These are phyloP conservation scores for Latrodectus geometricus DNA, from an alignment of 1,140 invertebrate species.

Conservation along the genomic window DNA sequence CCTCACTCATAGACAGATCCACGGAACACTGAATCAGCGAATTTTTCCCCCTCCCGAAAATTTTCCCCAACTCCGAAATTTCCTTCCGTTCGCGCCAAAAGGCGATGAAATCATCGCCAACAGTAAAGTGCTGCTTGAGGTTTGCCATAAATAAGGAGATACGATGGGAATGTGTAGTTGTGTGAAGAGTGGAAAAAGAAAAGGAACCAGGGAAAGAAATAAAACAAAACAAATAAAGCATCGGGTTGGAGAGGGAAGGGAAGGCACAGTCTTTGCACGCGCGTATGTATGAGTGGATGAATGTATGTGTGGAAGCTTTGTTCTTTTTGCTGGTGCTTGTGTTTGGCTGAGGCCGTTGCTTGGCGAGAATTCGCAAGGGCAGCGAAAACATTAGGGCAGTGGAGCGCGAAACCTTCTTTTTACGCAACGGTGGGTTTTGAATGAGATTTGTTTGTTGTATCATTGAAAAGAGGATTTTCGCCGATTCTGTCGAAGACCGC, in stretches of 20 bases:
- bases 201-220: not conserved
- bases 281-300: conserved; percentile 19
- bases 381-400: conserved; percentile 46
- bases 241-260: not conserved
- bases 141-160: not conserved
- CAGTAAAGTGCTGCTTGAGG: not conserved
- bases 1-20: not conserved
- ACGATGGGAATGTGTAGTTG: not conserved
- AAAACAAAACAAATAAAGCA: conserved; percentile 9
- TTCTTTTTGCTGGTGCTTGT: conserved; percentile 13
- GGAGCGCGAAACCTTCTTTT: conserved; percentile 21
- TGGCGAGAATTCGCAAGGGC: conserved; percentile 18
- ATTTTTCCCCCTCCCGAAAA: not conserved
- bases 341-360: not conserved
- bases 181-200: not conserved
- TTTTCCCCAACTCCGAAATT: not conserved
- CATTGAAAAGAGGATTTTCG: not conserved
- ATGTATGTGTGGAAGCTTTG: conserved; percentile 20
- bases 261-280: not conserved
- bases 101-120: not conserved
- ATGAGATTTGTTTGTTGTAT: conserved; percentile 22
- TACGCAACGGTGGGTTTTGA: conserved; percentile 3
- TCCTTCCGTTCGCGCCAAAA: not conserved
- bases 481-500: not conserved
- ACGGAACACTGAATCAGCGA: not conserved